Evolutionary conservation across 2,888 invertebrate genomes (phyloP), one percentile per base, ranked within the genome.

Genomic region (Aethes cnicana): DNA sequence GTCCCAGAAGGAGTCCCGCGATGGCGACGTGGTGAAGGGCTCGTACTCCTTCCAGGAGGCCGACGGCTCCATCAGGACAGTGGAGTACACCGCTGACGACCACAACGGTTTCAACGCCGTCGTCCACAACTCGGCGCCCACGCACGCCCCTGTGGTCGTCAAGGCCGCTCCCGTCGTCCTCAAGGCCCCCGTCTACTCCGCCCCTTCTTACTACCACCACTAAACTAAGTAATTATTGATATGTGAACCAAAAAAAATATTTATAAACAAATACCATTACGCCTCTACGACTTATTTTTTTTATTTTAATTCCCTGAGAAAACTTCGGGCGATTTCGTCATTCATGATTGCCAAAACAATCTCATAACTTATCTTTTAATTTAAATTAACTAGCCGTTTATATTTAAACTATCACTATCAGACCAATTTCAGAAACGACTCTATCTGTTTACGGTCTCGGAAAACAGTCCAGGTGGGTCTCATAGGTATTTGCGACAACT

Each of bases 1-100:
- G 74, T 86, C 84, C 60, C 91, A 91, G 68, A 80, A 85, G 48
- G 91, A 91, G 73, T 68, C 79, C 59, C 83, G 89, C 52, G 89
- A 91, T 71, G 93, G 92, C 1, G 87, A 92, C 65, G 83, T 79
- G 21, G 92, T 93, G 52, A 87, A 91, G 66, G 92, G 92, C 47
- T 70, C 74, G 37, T 83, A 83, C 72, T 75, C 76, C 18, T 68
- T 83, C 47, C 68, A 75, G 17, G 79, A 83, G 63, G 79, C 90
- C 53, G 91, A 91, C 60, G 90, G 90, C 47, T 84, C 88, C 61
- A 65, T 84, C 56, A 79, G 90, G 39, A 88, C 77, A 8, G 90
- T 90, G 14, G 74, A 90, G 60, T 91, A 91, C 72, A 72, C 81
- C 44, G 85, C 88, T 55, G 89, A 90, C 57, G 81, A 75, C 21